Evolutionary conservation across 2,113 vertebrate species (phyloP).

Genomic region (Pardalotus punctatus): DNA sequence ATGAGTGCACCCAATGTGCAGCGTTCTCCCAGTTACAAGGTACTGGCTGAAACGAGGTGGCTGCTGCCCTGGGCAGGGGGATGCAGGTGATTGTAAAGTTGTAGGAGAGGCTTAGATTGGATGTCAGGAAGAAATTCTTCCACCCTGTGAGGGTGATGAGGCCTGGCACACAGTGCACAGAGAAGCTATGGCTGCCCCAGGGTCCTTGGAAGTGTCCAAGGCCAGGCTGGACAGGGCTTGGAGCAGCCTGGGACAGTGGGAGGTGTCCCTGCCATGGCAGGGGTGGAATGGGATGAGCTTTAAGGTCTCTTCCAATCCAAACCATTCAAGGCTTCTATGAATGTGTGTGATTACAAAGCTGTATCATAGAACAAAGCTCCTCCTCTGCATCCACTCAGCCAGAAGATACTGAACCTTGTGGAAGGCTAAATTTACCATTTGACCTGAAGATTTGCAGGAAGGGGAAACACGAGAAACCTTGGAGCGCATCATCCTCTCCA

Average conservation of each 20-base stretch:
- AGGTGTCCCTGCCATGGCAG: background rate
- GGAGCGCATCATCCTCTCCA: background rate
- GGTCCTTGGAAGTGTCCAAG: rapidly evolving
- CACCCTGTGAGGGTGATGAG: rapidly evolving
- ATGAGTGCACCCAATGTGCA: rapidly evolving
- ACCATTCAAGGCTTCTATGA: background rate
- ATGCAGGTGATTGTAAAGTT: rapidly evolving
- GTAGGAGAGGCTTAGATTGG: background rate
- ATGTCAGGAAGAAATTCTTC: background rate
- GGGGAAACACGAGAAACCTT: rapidly evolving
- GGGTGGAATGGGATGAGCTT: rapidly evolving
- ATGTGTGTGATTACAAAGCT: background rate
- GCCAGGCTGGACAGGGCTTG: rapidly evolving
- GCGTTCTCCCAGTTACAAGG: background rate
- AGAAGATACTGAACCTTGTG: background rate
- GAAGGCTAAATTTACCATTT: background rate
- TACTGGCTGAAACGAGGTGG: rapidly evolving
- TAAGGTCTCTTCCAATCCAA: background rate
- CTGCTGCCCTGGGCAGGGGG: background rate
- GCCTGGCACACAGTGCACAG: background rate
- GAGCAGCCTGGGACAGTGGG: rapidly evolving
- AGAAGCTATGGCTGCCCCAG: background rate
- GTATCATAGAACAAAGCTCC: background rate
- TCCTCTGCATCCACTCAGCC: background rate
- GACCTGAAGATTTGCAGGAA: background rate